phyloP scores from a whole-genome alignment of 2,888 invertebrate species.

The Creontiades dilutus region DNA sequence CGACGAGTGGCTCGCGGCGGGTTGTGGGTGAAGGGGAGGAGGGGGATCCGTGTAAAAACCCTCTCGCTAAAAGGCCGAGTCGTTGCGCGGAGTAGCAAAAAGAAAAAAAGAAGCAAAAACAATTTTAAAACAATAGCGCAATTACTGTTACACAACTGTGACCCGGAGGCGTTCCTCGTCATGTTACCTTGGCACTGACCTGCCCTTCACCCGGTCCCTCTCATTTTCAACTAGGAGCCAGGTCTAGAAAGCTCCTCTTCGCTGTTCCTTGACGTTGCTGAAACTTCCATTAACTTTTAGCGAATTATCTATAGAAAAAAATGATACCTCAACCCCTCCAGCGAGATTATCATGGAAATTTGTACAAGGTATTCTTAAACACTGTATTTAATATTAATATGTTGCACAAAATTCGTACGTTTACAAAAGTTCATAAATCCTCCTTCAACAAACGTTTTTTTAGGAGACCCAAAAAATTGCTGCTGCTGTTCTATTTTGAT shows the following conservation, averaged over 20 bases:
- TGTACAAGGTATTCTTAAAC: too few species aligned
- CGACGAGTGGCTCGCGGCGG: not conserved
- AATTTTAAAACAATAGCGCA: slow-evolving; percentile 32
- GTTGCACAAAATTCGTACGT: too few species aligned
- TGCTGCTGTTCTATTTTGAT: too few species aligned
- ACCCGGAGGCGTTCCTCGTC: slow-evolving; percentile 19
- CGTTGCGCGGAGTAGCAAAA: not conserved
- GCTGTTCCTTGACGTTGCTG: not conserved
- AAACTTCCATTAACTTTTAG: too few species aligned
- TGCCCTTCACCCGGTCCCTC: not conserved
- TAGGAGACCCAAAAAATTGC: too few species aligned
- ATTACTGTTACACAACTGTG: slow-evolving; percentile 16
- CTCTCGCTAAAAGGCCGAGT: not conserved
- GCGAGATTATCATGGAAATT: too few species aligned
- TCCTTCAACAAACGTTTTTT: too few species aligned
- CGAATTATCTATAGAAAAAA: too few species aligned
- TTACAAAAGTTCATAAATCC: too few species aligned
- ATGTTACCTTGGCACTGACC: slow-evolving; percentile 36
- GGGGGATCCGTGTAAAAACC: not conserved
- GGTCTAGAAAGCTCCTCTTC: not conserved
- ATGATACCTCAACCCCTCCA: too few species aligned
- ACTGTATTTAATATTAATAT: too few species aligned
- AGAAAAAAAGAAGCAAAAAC: not conserved
- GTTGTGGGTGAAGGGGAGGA: not conserved
- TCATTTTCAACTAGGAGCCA: slow-evolving; percentile 12